Conservation (phyloP, 2,888 invertebrate species). For the Cantharis rufa region DNA sequence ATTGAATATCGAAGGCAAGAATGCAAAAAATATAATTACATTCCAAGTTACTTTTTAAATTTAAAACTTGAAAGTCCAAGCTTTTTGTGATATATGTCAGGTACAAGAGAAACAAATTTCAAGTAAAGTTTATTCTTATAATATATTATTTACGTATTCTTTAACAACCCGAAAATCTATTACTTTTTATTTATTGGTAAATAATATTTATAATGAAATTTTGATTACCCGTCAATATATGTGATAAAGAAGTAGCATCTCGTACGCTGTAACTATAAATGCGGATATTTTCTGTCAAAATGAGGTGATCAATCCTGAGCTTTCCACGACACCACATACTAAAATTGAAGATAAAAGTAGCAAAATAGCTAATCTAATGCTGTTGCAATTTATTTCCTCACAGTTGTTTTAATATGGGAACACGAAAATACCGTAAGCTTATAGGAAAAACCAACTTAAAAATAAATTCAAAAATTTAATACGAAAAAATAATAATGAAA, state of each 20-base stretch:
- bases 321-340: background rate
- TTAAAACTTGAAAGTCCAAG: background rate
- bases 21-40: background rate
- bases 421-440: background rate
- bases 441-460: background rate
- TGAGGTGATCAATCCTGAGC: background rate
- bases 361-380: background rate
- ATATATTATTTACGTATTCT: background rate
- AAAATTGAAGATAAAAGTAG: background rate
- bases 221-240: background rate
- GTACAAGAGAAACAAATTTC: background rate
- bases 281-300: background rate
- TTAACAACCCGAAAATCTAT: background rate
- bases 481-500: background rate
- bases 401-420: background rate
- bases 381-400: background rate
- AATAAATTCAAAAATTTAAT: constrained; percentile 16
- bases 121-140: background rate
- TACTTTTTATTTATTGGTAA: background rate
- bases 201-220: background rate
- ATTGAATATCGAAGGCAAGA: too few species aligned
- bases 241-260: background rate
- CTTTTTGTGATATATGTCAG: background rate
- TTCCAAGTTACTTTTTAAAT: background rate
- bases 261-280: background rate